A percentile compares a stretch with the other conserved stretches of the same genome.
These are phyloP conservation scores for Phrynosoma platyrhinos DNA, from an alignment of 2,113 vertebrate species.

Conservation along the genomic window DNA sequence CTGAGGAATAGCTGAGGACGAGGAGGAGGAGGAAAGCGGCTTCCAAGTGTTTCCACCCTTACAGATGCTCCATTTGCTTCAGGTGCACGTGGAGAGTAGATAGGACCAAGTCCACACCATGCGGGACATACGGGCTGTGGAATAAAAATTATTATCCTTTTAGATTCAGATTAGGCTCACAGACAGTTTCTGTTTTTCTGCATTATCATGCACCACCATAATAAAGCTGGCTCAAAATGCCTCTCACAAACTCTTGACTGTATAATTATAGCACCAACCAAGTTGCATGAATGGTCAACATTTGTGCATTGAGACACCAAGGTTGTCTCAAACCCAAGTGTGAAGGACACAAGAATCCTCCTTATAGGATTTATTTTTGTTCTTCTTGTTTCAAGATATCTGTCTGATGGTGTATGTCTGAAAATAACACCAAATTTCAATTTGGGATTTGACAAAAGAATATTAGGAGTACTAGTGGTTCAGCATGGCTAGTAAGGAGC, in stretches of 20 bases:
- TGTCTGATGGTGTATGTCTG: neutral
- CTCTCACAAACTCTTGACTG: neutral
- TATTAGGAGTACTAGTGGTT: neutral
- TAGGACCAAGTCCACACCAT: fast-evolving
- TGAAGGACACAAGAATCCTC: neutral
- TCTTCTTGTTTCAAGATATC: neutral
- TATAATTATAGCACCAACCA: neutral
- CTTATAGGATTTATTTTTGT: neutral
- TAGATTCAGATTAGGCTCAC: neutral
- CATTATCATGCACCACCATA: neutral
- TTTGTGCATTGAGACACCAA: neutral
- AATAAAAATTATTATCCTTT: neutral
- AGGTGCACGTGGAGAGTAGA: neutral
- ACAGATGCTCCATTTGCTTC: neutral
- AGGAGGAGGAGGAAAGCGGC: neutral
- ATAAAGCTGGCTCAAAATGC: neutral
- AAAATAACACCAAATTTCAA: neutral
- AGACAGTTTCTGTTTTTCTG: neutral
- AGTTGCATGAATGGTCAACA: neutral
- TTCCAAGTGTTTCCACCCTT: neutral
- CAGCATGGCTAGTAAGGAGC: neutral
- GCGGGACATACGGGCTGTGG: neutral
- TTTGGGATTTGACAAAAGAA: neutral
- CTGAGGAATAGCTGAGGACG: neutral
- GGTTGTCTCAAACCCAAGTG: neutral